Conservation (phyloP, 2,888 invertebrate species). For the Patella ulyssiponensis region DNA sequence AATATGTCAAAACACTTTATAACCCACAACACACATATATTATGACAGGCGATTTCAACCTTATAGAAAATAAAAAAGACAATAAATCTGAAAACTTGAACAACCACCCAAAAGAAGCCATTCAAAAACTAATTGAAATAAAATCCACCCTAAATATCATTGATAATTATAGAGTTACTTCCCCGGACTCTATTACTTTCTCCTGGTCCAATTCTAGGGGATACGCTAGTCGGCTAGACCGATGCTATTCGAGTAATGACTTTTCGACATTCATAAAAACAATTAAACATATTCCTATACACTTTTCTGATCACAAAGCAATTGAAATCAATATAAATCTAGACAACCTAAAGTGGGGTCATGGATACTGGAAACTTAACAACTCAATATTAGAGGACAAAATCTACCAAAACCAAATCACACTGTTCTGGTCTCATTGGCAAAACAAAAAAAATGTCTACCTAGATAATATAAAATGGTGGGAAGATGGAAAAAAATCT, state of each 20-base stretch:
- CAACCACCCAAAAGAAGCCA: neutral
- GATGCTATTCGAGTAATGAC: neutral
- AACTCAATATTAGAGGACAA: neutral
- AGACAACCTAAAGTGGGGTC: neutral
- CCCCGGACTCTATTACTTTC: neutral
- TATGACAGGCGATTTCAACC: neutral
- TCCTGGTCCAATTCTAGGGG: neutral
- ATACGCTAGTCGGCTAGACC: neutral
- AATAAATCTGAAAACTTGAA: neutral
- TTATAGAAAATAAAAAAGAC: neutral
- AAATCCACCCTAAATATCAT: neutral
- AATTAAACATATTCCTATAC: neutral
- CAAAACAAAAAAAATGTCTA: neutral
- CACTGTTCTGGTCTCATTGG: neutral
- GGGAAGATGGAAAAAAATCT: slow-evolving; percentile 1
- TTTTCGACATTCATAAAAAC: neutral
- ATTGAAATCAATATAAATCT: neutral
- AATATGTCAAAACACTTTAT: neutral
- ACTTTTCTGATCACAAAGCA: neutral
- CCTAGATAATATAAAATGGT: neutral
- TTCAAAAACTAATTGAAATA: neutral
- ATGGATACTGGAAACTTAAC: neutral
- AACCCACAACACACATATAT: neutral
- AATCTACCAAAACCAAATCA: neutral
- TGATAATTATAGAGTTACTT: neutral